These are phyloP conservation scores for Seriola aureovittata DNA, from an alignment of 2,113 vertebrate genomes.

Conservation along the genomic window DNA sequence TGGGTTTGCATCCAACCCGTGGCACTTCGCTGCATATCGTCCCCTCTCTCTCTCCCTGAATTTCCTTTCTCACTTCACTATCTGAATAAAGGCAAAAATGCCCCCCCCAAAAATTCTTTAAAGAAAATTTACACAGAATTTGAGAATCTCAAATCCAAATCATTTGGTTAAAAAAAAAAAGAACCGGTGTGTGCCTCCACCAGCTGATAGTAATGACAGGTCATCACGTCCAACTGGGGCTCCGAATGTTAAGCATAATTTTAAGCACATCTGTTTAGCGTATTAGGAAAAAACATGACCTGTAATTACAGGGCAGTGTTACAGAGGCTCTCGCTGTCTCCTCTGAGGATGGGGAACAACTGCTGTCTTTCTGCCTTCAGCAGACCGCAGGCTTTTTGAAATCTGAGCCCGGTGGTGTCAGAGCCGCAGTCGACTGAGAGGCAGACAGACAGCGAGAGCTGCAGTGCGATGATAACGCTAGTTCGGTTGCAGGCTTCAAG, in stretches of 20 bases:
- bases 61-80: no score
- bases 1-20: no score
- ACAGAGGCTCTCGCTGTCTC: conserved; percentile 66
- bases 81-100: no score
- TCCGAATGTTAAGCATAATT: conserved; percentile 65
- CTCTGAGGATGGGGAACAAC: conserved; percentile 61
- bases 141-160: not conserved
- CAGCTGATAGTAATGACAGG: conserved; percentile 69
- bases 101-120: no score
- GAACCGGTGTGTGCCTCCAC: conserved; percentile 8
- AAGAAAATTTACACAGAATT: not conserved
- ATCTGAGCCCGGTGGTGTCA: conserved; percentile 62
- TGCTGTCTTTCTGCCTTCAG: conserved; percentile 66
- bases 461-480: conserved; percentile 43
- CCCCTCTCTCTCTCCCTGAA: no score
- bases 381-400: conserved; percentile 76
- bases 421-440: conserved; percentile 30
- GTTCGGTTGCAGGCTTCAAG: conserved; percentile 45
- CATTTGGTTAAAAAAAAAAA: not conserved
- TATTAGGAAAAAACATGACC: conserved; percentile 79
- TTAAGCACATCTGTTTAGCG: conserved; percentile 78
- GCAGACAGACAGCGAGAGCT: conserved; percentile 53
- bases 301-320: conserved; percentile 80
- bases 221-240: conserved; percentile 51
- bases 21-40: no score